phyloP scores from a whole-genome alignment of 2,113 vertebrate genomes.

The Neodon shergylaensis region DNA sequence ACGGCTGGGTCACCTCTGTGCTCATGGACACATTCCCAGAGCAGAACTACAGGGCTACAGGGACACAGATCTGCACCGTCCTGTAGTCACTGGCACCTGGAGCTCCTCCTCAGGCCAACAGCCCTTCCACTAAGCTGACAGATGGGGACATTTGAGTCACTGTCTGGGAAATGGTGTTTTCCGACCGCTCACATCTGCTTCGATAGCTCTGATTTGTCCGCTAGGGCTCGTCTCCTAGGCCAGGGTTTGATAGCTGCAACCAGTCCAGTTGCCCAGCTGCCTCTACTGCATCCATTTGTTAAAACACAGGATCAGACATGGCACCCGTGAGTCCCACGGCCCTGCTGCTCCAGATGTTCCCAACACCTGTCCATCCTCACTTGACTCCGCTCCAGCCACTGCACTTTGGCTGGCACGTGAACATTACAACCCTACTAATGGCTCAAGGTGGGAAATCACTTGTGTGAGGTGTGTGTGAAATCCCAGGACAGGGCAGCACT shows the following conservation, averaged over 20 bases:
- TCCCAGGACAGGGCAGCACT: neutral
- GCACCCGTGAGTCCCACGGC: neutral
- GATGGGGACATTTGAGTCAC: neutral
- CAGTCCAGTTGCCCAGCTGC: neutral
- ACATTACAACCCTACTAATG: neutral
- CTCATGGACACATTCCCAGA: neutral
- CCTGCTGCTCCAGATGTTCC: neutral
- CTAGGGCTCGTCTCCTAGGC: neutral
- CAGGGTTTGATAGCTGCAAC: neutral
- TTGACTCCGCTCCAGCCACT: neutral
- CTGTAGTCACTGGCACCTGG: too few species aligned
- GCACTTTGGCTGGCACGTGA: neutral
- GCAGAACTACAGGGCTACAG: neutral
- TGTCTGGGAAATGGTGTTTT: neutral
- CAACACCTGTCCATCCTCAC: neutral
- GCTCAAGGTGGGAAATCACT: neutral
- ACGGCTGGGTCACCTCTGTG: neutral
- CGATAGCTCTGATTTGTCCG: neutral
- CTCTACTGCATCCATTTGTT: neutral
- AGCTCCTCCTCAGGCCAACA: fast-evolving
- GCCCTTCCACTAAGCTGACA: neutral
- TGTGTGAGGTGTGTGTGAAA: neutral
- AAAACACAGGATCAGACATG: neutral
- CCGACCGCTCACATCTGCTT: too few species aligned
- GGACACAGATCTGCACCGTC: neutral